phyloP scores from a whole-genome alignment of 2,113 vertebrate species.

The Alaudala cheleensis region DNA sequence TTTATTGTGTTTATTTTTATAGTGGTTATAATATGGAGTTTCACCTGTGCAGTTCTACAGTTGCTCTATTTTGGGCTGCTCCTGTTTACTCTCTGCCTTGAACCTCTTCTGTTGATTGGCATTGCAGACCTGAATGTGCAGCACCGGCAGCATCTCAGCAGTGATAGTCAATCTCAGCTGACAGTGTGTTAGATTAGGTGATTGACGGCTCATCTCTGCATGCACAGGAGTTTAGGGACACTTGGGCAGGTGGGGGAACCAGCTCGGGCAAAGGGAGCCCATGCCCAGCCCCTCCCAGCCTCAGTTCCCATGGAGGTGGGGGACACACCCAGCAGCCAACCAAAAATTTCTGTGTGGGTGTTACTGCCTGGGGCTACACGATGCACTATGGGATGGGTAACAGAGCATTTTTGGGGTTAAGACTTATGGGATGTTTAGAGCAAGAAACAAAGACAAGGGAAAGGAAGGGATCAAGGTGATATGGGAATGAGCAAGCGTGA shows the following conservation, averaged over 20 bases:
- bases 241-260: neutral
- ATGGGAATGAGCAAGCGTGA: neutral
- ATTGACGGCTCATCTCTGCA: neutral
- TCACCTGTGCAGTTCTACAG: neutral
- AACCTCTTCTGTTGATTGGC: neutral
- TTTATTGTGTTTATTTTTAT: neutral
- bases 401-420: neutral
- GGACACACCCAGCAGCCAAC: neutral
- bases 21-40: neutral
- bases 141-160: neutral
- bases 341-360: neutral
- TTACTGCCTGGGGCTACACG: neutral
- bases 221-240: neutral
- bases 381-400: neutral
- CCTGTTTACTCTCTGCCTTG: neutral
- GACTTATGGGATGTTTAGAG: neutral
- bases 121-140: neutral
- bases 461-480: neutral
- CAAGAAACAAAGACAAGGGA: neutral
- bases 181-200: neutral
- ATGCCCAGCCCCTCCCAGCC: neutral
- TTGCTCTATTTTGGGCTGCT: neutral
- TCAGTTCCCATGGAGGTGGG: neutral
- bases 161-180: neutral
- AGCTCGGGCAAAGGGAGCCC: neutral